phyloP scores from a whole-genome alignment of 2,113 vertebrate species.

The Zosterops lateralis region DNA sequence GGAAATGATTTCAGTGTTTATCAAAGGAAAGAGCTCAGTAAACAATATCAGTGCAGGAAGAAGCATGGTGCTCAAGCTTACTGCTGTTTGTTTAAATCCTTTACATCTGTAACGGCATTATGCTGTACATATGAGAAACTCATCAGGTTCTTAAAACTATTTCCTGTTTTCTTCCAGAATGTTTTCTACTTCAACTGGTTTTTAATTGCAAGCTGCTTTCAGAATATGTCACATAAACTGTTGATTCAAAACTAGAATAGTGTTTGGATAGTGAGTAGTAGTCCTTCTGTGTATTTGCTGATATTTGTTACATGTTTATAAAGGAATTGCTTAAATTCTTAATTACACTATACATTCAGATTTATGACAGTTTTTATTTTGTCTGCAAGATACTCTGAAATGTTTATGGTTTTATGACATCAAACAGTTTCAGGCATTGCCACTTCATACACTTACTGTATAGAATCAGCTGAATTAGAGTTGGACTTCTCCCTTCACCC shows the following conservation, averaged over 20 bases:
- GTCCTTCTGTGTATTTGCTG: neutral
- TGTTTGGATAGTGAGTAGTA: neutral
- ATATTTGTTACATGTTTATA: neutral
- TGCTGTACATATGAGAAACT: conserved; percentile 56
- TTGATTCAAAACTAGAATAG: neutral
- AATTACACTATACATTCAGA: neutral
- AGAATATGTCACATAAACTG: conserved; percentile 1
- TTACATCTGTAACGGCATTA: conserved; percentile 49
- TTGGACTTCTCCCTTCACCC: neutral
- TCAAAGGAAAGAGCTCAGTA: conserved; percentile 46
- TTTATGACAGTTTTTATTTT: neutral
- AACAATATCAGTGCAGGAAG: conserved; percentile 57
- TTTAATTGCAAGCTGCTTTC: conserved; percentile 25
- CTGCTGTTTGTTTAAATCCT: conserved; percentile 52
- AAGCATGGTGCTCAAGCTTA: conserved; percentile 25
- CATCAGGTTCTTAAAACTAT: conserved; percentile 59
- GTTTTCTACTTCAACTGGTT: conserved; percentile 5
- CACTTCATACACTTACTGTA: neutral
- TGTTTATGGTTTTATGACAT: neutral
- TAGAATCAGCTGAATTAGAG: neutral
- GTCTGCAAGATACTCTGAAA: neutral
- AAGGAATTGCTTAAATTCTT: neutral
- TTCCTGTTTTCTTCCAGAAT: conserved; percentile 63
- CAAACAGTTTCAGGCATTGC: neutral
- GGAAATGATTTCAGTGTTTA: conserved; percentile 67